phyloP scores from a whole-genome alignment of 2,888 invertebrate genomes.

The Quadroppia sp. region DNA sequence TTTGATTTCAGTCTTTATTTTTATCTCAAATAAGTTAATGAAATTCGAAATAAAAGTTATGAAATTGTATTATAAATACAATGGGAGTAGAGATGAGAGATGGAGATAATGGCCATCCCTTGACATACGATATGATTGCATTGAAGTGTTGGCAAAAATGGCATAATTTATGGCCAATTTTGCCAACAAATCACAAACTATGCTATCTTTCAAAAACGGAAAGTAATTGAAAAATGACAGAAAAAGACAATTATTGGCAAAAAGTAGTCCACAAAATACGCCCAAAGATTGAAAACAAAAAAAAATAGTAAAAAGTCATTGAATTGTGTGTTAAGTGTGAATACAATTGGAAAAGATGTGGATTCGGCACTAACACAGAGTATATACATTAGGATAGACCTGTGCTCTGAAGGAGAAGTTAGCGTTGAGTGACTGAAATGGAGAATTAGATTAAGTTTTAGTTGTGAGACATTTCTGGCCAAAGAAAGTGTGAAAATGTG shows the following conservation, averaged over 20 bases:
- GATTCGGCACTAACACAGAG: background rate
- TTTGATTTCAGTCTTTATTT: no score
- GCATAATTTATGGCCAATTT: background rate
- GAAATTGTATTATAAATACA: no score
- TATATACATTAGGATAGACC: background rate
- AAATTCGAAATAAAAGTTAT: no score
- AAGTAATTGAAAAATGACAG: constrained; percentile 25
- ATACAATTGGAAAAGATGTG: background rate
- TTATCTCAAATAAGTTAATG: no score
- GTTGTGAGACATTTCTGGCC: background rate
- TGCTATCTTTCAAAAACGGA: background rate
- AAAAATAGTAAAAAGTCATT: no score
- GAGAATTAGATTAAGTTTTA: background rate
- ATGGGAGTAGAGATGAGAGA: no score
- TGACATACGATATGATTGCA: background rate
- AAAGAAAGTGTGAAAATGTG: background rate
- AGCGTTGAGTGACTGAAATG: background rate
- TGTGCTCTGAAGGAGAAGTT: background rate
- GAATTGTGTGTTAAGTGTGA: background rate
- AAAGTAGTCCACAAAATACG: background rate
- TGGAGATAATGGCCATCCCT: background rate
- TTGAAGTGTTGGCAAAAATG: background rate
- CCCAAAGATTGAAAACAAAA: background rate
- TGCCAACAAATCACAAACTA: background rate
- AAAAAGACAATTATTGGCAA: background rate